Conservation (phyloP, 2,113 vertebrate species). For the Hydrochoerus hydrochaeris region DNA sequence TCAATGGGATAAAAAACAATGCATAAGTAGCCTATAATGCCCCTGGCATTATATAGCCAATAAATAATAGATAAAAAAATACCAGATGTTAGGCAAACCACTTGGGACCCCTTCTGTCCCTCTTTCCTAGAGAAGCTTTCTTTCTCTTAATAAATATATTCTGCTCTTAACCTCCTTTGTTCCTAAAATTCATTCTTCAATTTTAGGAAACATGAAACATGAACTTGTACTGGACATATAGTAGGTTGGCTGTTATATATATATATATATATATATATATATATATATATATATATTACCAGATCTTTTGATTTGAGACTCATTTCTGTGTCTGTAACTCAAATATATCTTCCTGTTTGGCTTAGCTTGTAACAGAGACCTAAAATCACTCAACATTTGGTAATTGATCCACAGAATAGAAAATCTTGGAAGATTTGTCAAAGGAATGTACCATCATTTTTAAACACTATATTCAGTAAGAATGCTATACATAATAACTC, state of each 20-base stretch:
- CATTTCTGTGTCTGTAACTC: not conserved
- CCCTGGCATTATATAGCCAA: not conserved
- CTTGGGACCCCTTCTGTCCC: too few relatives aligned
- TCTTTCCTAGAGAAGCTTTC: too few relatives aligned
- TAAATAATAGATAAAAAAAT: not conserved
- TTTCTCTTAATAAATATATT: too few relatives aligned
- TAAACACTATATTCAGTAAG: not conserved
- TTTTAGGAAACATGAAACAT: too few relatives aligned
- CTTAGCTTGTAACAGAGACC: not conserved
- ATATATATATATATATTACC: too few relatives aligned
- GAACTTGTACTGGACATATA: too few relatives aligned
- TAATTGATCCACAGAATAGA: not conserved
- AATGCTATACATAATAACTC: not conserved
- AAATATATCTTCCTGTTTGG: not conserved
- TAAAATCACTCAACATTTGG: not conserved
- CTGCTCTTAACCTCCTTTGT: too few relatives aligned
- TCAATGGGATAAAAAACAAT: not conserved
- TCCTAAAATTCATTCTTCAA: too few relatives aligned
- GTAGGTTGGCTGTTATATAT: too few relatives aligned
- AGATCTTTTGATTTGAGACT: not conserved
- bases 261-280: too few relatives aligned
- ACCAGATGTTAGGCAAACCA: too few relatives aligned
- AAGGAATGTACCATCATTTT: not conserved
- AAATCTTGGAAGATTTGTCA: not conserved
- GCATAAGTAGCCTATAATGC: not conserved